phyloP scores from a whole-genome alignment of 2,797 vertebrate species.

The Hipposideros larvatus region DNA sequence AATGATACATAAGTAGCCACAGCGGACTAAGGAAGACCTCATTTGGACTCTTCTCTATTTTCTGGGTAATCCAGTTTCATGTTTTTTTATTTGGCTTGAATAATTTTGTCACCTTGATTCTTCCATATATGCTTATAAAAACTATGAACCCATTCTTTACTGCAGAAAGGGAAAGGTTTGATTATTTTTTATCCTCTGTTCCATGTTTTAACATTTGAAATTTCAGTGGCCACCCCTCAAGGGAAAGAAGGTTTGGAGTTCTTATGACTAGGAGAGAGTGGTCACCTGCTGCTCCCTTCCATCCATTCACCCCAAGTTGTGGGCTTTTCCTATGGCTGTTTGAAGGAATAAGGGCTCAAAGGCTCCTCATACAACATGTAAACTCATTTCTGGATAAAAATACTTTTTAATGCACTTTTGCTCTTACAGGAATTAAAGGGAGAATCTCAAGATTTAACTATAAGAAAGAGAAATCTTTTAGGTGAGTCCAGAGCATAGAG shows the following conservation, averaged over 20 bases:
- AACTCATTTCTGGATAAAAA: conserved; percentile 36
- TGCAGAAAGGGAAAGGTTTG: background rate
- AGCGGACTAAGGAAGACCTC: background rate
- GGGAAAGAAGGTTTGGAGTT: background rate
- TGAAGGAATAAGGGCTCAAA: background rate
- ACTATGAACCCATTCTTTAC: background rate
- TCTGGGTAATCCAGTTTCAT: background rate
- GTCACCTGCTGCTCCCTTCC: background rate
- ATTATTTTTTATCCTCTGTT: background rate
- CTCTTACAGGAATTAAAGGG: background rate
- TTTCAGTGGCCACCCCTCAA: background rate
- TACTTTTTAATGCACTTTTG: background rate
- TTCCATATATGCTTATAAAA: background rate
- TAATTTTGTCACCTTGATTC: conserved; percentile 5
- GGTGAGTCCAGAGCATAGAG: background rate
- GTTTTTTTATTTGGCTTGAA: background rate
- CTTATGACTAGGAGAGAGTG: background rate
- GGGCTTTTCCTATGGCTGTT: background rate
- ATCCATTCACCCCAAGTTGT: background rate
- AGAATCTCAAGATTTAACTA: background rate
- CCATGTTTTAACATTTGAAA: background rate
- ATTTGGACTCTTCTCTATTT: background rate
- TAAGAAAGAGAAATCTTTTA: background rate
- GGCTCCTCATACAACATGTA: background rate
- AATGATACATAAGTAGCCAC: background rate